Evolutionary conservation across 2,113 vertebrate genomes (phyloP), one percentile per base, ranked within the genome.

Genomic region (Ctenodactylus gundi): DNA sequence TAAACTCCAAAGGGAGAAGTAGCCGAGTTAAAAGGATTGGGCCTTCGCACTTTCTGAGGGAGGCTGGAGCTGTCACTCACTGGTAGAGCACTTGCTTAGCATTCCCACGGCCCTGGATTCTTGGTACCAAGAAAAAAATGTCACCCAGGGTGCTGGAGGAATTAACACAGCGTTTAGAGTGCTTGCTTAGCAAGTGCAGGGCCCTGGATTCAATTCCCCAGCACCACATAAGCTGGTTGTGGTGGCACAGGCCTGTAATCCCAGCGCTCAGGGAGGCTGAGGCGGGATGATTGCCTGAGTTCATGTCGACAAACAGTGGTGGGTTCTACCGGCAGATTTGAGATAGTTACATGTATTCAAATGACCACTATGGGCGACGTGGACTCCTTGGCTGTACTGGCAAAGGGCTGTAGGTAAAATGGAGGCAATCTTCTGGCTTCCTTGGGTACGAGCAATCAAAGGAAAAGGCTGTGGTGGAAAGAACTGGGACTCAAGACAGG

Each of bases 1-100:
- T 81, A 76, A 75, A 81, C 41, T 95, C 72, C 67, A 68, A 90
- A 78, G 84, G 62, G 29, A 23, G 64, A 93, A 85, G 65, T 72
- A 41, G 55, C 57, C 60, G 41, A 41, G 21, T 64, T 72, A 68
- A 90, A 88, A 68, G n/a, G 39, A 84, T 51, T 29, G 15, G 64
- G 11, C 31, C 15, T 72, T 57, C 36, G 25, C 11, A 36, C 36
- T 46, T 58, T 70, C 85, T 85, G 31, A 39, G 31, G 27, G n/a
- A 55, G 41, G 70, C 70, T 73, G 70, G 70, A 46, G 70, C 27
- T 46, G 70, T 46, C 27, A 29, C 70, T 73, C 14, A 7, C 11
- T 73, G 70, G 70, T 46, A 14, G 25, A 46, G 2, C 27, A 39
- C 39, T 70, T 36, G 41, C 70, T n/a, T 31, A n/a, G 23, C 36